These are phyloP conservation scores for Rachycentron canadum DNA, from an alignment of 2,797 vertebrate genomes.

Conservation along the genomic window DNA sequence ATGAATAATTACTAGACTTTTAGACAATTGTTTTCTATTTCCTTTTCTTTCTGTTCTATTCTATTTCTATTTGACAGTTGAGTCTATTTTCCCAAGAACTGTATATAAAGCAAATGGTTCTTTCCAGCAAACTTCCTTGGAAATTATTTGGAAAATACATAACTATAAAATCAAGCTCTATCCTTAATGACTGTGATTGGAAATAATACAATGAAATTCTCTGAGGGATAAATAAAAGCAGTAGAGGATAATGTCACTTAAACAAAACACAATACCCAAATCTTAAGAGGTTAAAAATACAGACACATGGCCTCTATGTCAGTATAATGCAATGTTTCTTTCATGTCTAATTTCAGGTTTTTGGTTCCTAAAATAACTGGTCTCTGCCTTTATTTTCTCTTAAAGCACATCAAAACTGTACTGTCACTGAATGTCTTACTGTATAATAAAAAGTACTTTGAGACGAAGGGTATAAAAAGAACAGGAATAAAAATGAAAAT, in stretches of 20 bases:
- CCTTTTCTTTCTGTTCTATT: too few species aligned
- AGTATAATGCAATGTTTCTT: conserved; percentile 1
- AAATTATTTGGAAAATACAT: not conserved
- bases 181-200: not conserved
- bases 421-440: conserved; percentile 23
- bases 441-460: conserved; percentile 43
- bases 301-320: not conserved
- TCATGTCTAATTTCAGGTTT: conserved; percentile 16
- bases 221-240: not conserved
- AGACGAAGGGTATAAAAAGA: conserved; percentile 44
- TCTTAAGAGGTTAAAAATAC: not conserved
- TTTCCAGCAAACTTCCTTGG: not conserved
- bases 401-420: conserved; percentile 27
- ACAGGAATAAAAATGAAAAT: conserved; percentile 52
- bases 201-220: not conserved
- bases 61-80: not conserved
- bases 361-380: conserved; percentile 28
- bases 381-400: conserved; percentile 18
- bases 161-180: not conserved
- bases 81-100: not conserved
- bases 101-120: not conserved
- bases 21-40: too few species aligned
- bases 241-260: not conserved
- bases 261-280: not conserved
- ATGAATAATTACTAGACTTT: too few species aligned